Evolutionary conservation across 37 sponge, comb jelly and placozoan genomes (phyloP), one percentile per base, ranked within the genome.

Genomic region (Axinella damicornis): DNA sequence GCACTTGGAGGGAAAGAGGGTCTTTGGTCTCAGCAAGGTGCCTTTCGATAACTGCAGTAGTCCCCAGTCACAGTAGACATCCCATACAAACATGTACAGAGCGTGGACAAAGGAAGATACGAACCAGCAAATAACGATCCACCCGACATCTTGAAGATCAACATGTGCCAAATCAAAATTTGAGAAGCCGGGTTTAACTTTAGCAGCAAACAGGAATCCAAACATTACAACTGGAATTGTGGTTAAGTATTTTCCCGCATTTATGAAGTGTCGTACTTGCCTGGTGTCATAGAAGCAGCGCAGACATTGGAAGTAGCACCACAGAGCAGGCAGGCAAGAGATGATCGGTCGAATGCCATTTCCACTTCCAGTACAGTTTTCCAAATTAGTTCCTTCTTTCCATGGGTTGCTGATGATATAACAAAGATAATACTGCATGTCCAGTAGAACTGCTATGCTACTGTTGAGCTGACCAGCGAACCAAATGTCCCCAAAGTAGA

Each of bases 381-480:
- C 5, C 11, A 20, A 32, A 30, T 86, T 37, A 21, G 60, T 41
- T 46, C 46, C 46, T 9, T 12, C 46, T 46, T 12, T 46, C 85
- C 85, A 79, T 16, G 80, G 33, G 63, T 37, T 59, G 2, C 21
- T 36, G 32, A 77, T n/a, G 37, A 60, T 68, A 83, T 86, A 95
- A 81, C 99, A 99, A 65, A 89, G 17, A 37, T 82, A 35, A 71
- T 88, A 99, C 57, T 97, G 87, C 0, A 99, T 41, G 73, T 97
- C 99, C n/a, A 97, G 73, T 25, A 99, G 66, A 36, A 95, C 76
- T 0, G 80, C 91, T 16, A 87, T 89, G n/a, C 91, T 71, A 56
- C 95, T 97, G 89, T 94, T 97, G 79, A 96, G 78, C 81, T 99
- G 99, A 80, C 96, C 99, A 5, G 97, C 97, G 2, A 99, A 75